phyloP scores from a whole-genome alignment of 2,888 invertebrate species.

The Coenonympha glycerion region DNA sequence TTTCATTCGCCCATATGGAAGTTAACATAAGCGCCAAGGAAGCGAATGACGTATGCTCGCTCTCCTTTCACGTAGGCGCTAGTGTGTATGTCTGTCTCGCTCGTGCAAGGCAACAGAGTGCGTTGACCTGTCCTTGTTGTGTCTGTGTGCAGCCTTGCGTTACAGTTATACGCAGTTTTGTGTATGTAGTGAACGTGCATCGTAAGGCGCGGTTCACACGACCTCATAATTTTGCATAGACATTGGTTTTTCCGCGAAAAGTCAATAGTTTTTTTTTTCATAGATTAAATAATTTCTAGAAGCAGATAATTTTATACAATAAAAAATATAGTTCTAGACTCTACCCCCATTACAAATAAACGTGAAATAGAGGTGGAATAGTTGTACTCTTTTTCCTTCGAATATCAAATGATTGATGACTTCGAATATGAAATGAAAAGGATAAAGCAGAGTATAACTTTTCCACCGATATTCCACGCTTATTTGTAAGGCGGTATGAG shows the following conservation, averaged over 20 bases:
- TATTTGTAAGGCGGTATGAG: no score
- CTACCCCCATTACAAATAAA: no score
- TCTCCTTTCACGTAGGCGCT: constrained; percentile 40
- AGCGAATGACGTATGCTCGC: constrained; percentile 38
- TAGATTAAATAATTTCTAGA: neutral
- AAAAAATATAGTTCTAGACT: no score
- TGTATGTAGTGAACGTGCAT: constrained; percentile 61
- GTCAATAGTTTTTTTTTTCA: neutral
- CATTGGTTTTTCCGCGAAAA: constrained; percentile 1
- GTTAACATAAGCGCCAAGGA: constrained; percentile 46
- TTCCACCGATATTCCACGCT: no score
- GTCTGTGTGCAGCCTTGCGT: constrained; percentile 73
- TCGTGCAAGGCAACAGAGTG: constrained; percentile 73
- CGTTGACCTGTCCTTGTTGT: constrained; percentile 75
- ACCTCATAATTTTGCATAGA: constrained; percentile 32
- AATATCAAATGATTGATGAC: no score
- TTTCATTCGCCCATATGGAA: constrained; percentile 57
- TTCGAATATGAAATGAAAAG: no score
- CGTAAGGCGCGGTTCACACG: constrained; percentile 62
- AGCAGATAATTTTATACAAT: no score
- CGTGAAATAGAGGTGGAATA: no score
- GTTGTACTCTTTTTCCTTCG: no score
- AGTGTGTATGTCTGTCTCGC: constrained; percentile 46
- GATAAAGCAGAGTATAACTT: neutral
- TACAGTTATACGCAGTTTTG: constrained; percentile 61